Percentiles rank a stretch among this genome's conserved stretches.
Conservation (phyloP, 2,888 invertebrate genomes). For the Cenopis cana region DNA sequence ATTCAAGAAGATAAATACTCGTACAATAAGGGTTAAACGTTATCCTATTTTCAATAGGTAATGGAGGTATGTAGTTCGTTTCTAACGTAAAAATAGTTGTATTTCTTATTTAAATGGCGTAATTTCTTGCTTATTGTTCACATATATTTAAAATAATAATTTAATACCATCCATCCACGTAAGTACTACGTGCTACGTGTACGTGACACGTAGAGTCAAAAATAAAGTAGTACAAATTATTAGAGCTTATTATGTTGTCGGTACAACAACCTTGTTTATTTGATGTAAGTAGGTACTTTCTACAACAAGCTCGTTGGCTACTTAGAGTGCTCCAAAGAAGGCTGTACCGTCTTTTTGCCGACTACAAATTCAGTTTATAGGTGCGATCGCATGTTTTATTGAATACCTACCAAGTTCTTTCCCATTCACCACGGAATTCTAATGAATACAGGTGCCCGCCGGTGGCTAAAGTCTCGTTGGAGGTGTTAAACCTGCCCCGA, state of each 20-base stretch:
- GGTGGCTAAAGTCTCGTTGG: constrained; percentile 63
- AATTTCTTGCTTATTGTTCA: background rate
- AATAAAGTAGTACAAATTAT: too few relatives aligned
- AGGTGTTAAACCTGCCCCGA: constrained; percentile 70
- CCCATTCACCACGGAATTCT: constrained; percentile 41
- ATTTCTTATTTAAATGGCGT: background rate
- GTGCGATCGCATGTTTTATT: constrained; percentile 35
- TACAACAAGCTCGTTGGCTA: constrained; percentile 2
- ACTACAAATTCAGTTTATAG: constrained; percentile 23
- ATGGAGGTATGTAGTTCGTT: background rate
- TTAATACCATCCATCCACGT: too few relatives aligned
- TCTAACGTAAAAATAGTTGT: background rate
- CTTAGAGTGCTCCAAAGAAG: constrained; percentile 3
- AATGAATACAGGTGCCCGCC: constrained; percentile 55
- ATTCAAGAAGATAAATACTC: too few relatives aligned
- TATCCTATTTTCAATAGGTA: background rate
- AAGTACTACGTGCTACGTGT: too few relatives aligned
- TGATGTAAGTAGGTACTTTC: background rate
- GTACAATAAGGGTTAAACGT: too few relatives aligned
- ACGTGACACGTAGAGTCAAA: too few relatives aligned
- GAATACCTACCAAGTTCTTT: constrained; percentile 18
- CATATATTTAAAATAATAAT: too few relatives aligned
- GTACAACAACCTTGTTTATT: background rate
- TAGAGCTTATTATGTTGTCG: background rate
- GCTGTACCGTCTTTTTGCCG: constrained; percentile 17